These are phyloP conservation scores for Danaus chrysippus DNA, from an alignment of 2,888 invertebrate species.

Conservation along the genomic window DNA sequence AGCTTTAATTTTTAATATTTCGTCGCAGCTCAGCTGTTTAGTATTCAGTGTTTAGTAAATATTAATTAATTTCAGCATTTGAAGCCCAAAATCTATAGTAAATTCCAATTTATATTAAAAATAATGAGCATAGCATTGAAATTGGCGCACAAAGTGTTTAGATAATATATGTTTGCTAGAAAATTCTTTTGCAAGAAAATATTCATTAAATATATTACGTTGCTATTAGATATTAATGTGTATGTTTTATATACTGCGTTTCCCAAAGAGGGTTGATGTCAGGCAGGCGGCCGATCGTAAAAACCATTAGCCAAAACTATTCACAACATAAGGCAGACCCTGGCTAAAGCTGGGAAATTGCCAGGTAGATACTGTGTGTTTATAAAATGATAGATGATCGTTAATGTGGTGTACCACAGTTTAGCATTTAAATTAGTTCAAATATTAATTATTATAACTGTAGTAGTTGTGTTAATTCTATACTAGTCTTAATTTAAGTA, in stretches of 20 bases:
- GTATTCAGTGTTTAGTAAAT: not conserved
- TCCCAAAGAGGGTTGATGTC: too few relatives aligned
- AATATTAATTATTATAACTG: not conserved
- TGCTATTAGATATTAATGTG: not conserved
- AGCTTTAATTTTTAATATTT: not conserved
- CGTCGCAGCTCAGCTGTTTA: constrained; percentile 4
- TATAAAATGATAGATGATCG: constrained; percentile 10
- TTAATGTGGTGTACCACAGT: constrained; percentile 25
- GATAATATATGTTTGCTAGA: not conserved
- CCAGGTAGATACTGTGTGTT: not conserved
- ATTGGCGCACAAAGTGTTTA: constrained; percentile 2
- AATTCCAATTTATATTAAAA: not conserved
- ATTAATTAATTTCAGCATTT: too few relatives aligned
- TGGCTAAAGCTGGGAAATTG: too few relatives aligned
- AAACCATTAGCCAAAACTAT: too few relatives aligned
- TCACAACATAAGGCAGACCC: too few relatives aligned
- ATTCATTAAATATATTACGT: too few relatives aligned
- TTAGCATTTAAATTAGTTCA: constrained; percentile 8
- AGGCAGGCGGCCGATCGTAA: too few relatives aligned
- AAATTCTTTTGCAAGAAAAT: not conserved
- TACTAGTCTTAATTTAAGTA: constrained; percentile 52
- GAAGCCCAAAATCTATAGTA: too few relatives aligned
- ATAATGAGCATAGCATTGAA: not conserved
- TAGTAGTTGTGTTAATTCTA: constrained; percentile 22
- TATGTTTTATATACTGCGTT: not conserved